These are phyloP conservation scores for Andricus quercusramuli DNA, from an alignment of 2,888 invertebrate species.

Conservation along the genomic window DNA sequence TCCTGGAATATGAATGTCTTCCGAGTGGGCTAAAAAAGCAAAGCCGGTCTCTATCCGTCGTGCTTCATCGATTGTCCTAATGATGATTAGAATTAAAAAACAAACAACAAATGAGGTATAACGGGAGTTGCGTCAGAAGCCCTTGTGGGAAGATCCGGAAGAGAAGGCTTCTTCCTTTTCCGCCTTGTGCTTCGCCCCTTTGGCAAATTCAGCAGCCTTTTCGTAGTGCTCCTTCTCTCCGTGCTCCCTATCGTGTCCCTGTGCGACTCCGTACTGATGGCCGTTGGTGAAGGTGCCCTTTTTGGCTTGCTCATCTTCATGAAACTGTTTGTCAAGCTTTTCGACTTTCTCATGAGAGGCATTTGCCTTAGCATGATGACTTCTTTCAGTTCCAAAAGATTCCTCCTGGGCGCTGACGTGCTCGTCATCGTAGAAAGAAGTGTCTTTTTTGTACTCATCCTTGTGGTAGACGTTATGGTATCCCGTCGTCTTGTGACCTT, in stretches of 20 bases:
- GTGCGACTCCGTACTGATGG: conserved; percentile 79
- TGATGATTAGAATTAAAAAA: not conserved
- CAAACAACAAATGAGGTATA: not conserved
- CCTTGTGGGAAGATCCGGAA: not conserved
- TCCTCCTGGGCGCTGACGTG: conserved; percentile 81
- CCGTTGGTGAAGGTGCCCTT: conserved; percentile 80
- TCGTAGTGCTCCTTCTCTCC: conserved; percentile 70
- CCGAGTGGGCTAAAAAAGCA: not conserved
- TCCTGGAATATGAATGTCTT: not conserved
- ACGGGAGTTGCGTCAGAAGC: not conserved
- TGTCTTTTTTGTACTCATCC: conserved; percentile 88
- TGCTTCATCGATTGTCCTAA: not conserved
- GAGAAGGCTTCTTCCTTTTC: conserved; percentile 32
- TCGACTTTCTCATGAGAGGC: conserved; percentile 77
- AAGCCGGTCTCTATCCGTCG: not conserved
- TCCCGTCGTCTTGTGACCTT: conserved; percentile 86
- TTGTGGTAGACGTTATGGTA: conserved; percentile 87
- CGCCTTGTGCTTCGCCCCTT: conserved; percentile 55
- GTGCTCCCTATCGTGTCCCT: conserved; percentile 79
- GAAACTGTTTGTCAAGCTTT: conserved; percentile 77
- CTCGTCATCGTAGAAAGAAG: conserved; percentile 88
- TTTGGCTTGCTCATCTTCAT: conserved; percentile 79
- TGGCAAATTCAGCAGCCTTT: conserved; percentile 73
- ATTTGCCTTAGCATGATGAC: conserved; percentile 78
- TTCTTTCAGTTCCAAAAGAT: conserved; percentile 80